phyloP scores from a whole-genome alignment of 2,113 vertebrate genomes.

The Madoqua kirkii region DNA sequence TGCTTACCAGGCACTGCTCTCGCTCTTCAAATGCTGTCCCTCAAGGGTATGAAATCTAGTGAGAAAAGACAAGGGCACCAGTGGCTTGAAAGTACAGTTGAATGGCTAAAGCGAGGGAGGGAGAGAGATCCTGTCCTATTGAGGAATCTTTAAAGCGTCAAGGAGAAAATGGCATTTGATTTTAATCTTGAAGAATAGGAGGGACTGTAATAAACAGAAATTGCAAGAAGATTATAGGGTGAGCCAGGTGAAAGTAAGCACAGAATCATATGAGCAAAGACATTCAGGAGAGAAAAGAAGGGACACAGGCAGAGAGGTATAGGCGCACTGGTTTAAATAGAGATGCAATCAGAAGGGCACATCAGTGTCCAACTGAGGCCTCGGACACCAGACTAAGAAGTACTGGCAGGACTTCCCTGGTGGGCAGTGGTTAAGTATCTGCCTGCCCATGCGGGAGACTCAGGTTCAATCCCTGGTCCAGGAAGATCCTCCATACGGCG shows the following conservation, averaged over 20 bases:
- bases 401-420: neutral
- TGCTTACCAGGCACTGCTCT: too few species aligned
- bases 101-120: neutral
- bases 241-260: neutral
- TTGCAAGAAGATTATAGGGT: neutral
- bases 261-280: neutral
- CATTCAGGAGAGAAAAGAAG: neutral
- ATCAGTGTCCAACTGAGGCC: neutral
- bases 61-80: neutral
- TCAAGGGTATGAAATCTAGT: neutral
- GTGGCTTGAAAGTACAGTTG: neutral
- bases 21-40: neutral
- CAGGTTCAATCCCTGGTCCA: neutral
- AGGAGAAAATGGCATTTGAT: neutral
- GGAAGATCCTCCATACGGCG: fast-evolving
- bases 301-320: neutral
- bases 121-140: neutral
- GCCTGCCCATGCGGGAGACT: neutral
- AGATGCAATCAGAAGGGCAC: neutral
- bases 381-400: neutral
- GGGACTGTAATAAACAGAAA: neutral
- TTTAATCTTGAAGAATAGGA: neutral
- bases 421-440: neutral
- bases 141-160: neutral
- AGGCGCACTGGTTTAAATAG: neutral